A percentile compares a stretch with the other conserved stretches of the same genome.
These are phyloP conservation scores for Drosophila tani DNA, from an alignment of 1,140 invertebrate genomes.

Conservation along the genomic window DNA sequence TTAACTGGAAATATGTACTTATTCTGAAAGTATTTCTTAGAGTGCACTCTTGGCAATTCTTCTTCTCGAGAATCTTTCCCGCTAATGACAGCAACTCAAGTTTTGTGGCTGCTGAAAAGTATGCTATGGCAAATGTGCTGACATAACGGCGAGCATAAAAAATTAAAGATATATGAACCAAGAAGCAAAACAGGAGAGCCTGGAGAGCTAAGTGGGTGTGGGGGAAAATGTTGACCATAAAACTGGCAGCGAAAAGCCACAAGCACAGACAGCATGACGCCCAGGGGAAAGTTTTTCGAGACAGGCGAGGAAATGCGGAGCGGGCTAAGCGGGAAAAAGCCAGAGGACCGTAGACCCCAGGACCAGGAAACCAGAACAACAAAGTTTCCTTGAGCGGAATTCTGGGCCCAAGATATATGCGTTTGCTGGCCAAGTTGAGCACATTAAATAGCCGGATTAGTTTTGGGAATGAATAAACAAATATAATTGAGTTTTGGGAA, in stretches of 20 bases:
- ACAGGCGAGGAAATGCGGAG: slow-evolving; percentile 44
- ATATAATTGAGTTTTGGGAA: slow-evolving; percentile 45
- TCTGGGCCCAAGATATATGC: slow-evolving; percentile 62
- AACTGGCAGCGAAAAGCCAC: slow-evolving; percentile 56
- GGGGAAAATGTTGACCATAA: slow-evolving; percentile 52
- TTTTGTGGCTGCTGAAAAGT: slow-evolving; percentile 62
- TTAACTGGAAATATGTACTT: neutral
- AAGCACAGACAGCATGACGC: slow-evolving; percentile 72
- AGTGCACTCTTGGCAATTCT: slow-evolving; percentile 9
- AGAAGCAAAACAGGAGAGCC: slow-evolving; percentile 23
- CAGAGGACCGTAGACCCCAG: slow-evolving; percentile 2
- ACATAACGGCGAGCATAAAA: slow-evolving; percentile 61
- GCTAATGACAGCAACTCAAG: slow-evolving; percentile 72
- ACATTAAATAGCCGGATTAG: slow-evolving; percentile 70
- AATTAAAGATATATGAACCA: slow-evolving; percentile 79
- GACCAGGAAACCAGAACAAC: slow-evolving; percentile 33
- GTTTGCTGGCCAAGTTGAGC: slow-evolving; percentile 47
- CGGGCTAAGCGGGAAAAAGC: slow-evolving; percentile 42
- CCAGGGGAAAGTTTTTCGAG: slow-evolving; percentile 58
- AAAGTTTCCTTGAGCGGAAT: slow-evolving; percentile 44
- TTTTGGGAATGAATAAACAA: slow-evolving; percentile 59
- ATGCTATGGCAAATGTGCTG: slow-evolving; percentile 74
- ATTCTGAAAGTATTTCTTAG: neutral
- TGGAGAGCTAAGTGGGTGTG: neutral
- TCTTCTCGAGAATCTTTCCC: slow-evolving; percentile 28